Conservation (phyloP, 1,140 invertebrate genomes). For the Colletes gigas region DNA sequence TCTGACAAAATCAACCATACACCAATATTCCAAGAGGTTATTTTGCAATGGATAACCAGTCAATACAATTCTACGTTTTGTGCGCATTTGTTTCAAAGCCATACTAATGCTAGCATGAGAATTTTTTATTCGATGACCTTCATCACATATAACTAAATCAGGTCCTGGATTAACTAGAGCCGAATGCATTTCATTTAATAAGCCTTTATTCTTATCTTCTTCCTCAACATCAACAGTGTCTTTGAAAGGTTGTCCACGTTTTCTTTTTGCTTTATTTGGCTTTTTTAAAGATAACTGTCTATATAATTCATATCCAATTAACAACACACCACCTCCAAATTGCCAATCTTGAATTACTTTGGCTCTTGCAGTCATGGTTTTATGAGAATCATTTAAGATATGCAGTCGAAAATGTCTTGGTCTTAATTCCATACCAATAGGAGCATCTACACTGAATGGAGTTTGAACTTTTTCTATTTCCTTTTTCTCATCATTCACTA, state of each 20-base stretch:
- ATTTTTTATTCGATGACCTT: conserved; percentile 98
- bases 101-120: conserved; percentile 95
- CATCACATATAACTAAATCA: conserved; percentile 97
- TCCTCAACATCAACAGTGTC: conserved; percentile 82
- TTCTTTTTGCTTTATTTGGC: conserved; percentile 77
- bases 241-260: conserved; percentile 77
- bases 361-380: conserved; percentile 92
- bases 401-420: conserved; percentile 92
- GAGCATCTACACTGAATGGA: conserved; percentile 73
- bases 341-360: conserved; percentile 93
- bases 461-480: conserved; percentile 70
- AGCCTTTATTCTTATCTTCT: conserved; percentile 91
- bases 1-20: conserved; percentile 97
- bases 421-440: conserved; percentile 78
- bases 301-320: conserved; percentile 99
- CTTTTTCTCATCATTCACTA: conserved; percentile 80
- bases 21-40: conserved; percentile 97
- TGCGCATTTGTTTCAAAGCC: conserved; percentile 95
- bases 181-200: conserved; percentile 92
- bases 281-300: conserved; percentile 92
- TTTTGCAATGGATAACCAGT: conserved; percentile 99
- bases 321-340: conserved; percentile 93
- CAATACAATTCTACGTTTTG: conserved; percentile 93
- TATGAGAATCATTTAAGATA: conserved; percentile 96
- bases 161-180: conserved; percentile 95